phyloP scores from a whole-genome alignment of 2,113 vertebrate genomes.

The Eudyptes chrysolophus region DNA sequence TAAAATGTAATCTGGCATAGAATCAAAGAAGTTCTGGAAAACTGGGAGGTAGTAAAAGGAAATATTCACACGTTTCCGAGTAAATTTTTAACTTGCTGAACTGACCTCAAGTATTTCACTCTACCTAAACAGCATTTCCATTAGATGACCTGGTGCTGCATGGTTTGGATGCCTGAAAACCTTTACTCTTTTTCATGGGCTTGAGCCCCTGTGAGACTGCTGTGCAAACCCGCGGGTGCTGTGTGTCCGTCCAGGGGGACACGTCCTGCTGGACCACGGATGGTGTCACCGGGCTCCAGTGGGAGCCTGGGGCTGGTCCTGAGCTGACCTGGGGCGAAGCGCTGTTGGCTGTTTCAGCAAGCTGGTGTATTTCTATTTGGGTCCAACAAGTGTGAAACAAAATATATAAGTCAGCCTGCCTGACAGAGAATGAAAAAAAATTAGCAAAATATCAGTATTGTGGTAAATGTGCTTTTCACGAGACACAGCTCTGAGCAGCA shows the following conservation, averaged over 20 bases:
- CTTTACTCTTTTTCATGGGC: background rate
- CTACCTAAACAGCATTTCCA: background rate
- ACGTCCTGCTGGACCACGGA: background rate
- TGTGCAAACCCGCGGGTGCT: fast-evolving
- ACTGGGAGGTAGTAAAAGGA: background rate
- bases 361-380: background rate
- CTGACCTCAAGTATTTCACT: background rate
- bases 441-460: background rate
- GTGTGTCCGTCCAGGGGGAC: fast-evolving
- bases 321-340: too few relatives aligned
- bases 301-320: background rate
- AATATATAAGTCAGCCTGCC: background rate
- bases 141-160: background rate
- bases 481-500: background rate
- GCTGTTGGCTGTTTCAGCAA: background rate
- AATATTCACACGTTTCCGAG: background rate
- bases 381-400: background rate
- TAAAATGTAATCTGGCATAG: background rate
- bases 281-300: background rate
- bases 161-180: background rate
- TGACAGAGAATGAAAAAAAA: background rate
- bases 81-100: background rate
- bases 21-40: background rate
- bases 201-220: background rate
- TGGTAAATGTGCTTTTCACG: background rate